A percentile compares a stretch with the other conserved stretches of the same genome.
Conservation (phyloP, 2,888 invertebrate species). For the Thysanoteuthis rhombus region DNA sequence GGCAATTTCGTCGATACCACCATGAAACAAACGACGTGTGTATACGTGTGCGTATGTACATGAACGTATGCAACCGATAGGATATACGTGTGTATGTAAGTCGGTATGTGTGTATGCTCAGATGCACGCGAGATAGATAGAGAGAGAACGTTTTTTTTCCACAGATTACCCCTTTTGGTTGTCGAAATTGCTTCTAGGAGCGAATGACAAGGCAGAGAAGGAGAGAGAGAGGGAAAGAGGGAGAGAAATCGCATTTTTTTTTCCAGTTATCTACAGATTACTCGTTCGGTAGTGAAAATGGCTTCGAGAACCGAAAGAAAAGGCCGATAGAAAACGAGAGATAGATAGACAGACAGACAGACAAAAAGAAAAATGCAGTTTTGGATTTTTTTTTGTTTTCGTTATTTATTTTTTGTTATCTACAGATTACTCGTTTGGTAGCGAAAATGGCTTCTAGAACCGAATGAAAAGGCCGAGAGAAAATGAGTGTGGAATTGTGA, state of each 20-base stretch:
- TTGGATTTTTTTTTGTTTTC: too few species aligned
- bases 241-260: not conserved
- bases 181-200: too few species aligned
- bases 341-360: too few species aligned
- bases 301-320: not conserved
- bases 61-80: too few species aligned
- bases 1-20: too few species aligned
- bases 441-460: not conserved
- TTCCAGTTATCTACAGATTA: not conserved
- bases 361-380: too few species aligned
- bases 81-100: not conserved
- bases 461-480: not conserved
- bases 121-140: too few species aligned
- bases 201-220: too few species aligned
- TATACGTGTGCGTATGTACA: too few species aligned
- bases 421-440: not conserved
- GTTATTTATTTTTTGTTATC: not conserved
- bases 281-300: not conserved
- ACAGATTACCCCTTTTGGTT: too few species aligned
- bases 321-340: not conserved
- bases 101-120: not conserved
- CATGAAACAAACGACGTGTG: too few species aligned
- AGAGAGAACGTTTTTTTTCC: too few species aligned
- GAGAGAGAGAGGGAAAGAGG: not conserved
- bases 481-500: not conserved